Percentiles rank a stretch among this genome's conserved stretches.
phyloP scores from a whole-genome alignment of 2,113 vertebrate species.

The Emydocephalus ijimae region DNA sequence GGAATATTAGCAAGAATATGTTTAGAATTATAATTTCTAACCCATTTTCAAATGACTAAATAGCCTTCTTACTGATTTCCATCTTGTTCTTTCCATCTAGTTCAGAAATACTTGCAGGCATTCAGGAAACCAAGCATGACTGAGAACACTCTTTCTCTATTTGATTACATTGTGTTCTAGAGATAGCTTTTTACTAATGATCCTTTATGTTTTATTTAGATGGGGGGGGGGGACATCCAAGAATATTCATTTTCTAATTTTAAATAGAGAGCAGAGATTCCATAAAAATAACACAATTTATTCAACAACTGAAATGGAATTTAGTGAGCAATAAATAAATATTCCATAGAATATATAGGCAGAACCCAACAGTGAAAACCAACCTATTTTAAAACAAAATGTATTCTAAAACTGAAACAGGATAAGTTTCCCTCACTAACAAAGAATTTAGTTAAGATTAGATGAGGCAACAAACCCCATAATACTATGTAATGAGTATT shows the following conservation, averaged over 20 bases:
- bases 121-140: neutral
- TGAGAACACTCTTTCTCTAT: neutral
- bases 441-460: slow-evolving; percentile 22
- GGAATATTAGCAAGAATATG: neutral
- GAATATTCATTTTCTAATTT: neutral
- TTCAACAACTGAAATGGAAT: neutral
- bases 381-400: neutral
- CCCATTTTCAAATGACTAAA: neutral
- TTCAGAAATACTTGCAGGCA: neutral
- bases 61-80: neutral
- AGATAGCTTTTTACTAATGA: neutral
- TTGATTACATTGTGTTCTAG: neutral
- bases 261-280: neutral
- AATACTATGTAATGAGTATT: neutral
- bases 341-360: neutral
- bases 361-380: neutral
- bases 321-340: neutral
- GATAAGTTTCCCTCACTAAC: neutral
- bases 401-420: slow-evolving; percentile 23
- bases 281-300: neutral
- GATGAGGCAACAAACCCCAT: neutral
- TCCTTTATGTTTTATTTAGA: neutral
- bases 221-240: slow-evolving; percentile 21
- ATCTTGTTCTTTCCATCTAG: neutral
- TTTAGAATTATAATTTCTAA: neutral